Evolutionary conservation across 2,888 invertebrate species (phyloP), one percentile per base, ranked within the genome.

Genomic region (Isotomurus palustris): DNA sequence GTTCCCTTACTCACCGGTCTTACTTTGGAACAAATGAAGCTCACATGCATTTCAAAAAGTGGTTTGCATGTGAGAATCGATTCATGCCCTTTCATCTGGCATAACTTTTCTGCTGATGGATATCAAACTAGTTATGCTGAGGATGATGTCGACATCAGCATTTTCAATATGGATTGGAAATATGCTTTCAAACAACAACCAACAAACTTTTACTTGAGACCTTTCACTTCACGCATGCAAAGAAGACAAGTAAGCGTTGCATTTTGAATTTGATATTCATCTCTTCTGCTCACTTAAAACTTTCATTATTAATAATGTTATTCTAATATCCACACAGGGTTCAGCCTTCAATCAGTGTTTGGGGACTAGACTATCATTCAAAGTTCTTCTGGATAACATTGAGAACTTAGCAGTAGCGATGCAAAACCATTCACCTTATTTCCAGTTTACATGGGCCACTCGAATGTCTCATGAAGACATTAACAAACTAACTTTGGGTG

Each of bases 391-490:
- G 40, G 82, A 87, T 57, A 89, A 88, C 72, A 79, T 86, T 6
- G 75, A 78, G 57, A 84, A 83, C 69, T 82, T 89, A 58, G 80
- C 83, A 1, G 75, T 76, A 0, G 77, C 77, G 2, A 81, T 88
- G 73, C 76, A 77, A 53, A 73, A 77, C 14, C 32, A 43, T 14
- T 27, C 17, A 22, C 2, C 38, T 10, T n/a, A n/a, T n/a, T 50
- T 43, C 75, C 87, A 85, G 0, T 86, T 93, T 70, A 85, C 88
- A 72, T 93, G 92, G 89, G 83, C 87, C 60, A 83, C 85, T 1
- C 85, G 88, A 54, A 78, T 92, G 71, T 87, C 88, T 2, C 93
- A 94, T 73, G 92, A 93, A 73, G 84, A 82, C 73, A 79, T 91
- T 49, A 91, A 91, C 73, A 84, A 84, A 71, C 87, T 91, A 0